Conservation (phyloP, 1,140 invertebrate species). For the Danaus plexippus region DNA sequence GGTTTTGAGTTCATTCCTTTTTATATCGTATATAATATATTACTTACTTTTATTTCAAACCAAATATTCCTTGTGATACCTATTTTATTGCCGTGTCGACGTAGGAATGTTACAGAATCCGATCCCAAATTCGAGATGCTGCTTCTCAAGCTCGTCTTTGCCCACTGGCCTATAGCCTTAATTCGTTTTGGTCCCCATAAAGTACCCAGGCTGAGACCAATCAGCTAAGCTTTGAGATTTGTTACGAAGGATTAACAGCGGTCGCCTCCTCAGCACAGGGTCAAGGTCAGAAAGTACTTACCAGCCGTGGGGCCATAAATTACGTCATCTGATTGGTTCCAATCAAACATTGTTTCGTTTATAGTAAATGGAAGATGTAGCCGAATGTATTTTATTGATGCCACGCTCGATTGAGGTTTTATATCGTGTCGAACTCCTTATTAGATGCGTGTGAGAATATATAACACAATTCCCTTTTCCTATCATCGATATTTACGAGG, state of each 20-base stretch:
- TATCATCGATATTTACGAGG: too few species aligned
- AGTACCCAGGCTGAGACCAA: conserved; percentile 26
- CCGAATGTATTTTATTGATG: conserved; percentile 34
- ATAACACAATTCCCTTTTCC: too few species aligned
- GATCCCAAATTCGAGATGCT: conserved; percentile 5
- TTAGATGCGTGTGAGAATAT: too few species aligned
- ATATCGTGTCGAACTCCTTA: background rate
- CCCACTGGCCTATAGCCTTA: conserved; percentile 29
- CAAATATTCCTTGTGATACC: background rate
- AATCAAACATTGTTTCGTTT: conserved; percentile 55
- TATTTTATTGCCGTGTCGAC: background rate
- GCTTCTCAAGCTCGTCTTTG: conserved; percentile 8
- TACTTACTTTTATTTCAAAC: too few species aligned
- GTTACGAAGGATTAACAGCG: conserved; percentile 49
- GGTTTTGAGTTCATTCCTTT: too few species aligned
- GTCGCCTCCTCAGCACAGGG: conserved; percentile 25
- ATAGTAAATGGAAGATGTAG: conserved; percentile 41
- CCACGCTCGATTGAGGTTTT: conserved; percentile 13
- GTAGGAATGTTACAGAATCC: too few species aligned
- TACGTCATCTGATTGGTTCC: conserved; percentile 62
- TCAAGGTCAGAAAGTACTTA: conserved; percentile 39
- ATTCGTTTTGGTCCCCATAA: conserved; percentile 41
- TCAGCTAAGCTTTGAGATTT: conserved; percentile 50
- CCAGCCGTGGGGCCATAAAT: conserved; percentile 43
- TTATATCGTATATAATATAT: too few species aligned